phyloP scores from a whole-genome alignment of 92 coral and sea anemone species.

The Nematostella vectensis region DNA sequence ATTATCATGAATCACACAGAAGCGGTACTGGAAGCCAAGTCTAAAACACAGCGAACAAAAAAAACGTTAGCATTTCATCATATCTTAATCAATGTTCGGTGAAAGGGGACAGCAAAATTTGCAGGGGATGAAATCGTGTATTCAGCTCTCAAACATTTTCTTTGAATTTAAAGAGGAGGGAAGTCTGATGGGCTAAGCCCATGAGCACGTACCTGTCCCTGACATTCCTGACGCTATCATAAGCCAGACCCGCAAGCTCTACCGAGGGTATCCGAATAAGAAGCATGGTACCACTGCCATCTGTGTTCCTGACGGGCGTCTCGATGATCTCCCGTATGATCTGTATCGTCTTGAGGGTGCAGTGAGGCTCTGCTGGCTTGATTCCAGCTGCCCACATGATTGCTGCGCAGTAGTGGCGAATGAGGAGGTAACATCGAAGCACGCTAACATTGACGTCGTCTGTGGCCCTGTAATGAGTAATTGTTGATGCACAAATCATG shows the following conservation, averaged over 20 bases:
- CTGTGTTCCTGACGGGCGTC: slow-evolving; percentile 80
- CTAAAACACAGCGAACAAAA: slow-evolving; percentile 13
- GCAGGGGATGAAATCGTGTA: too few species aligned
- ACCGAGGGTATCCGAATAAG: slow-evolving; percentile 80
- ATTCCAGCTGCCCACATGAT: slow-evolving; percentile 99
- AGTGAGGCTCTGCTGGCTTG: slow-evolving; percentile 97
- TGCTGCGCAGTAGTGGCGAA: slow-evolving; percentile 94
- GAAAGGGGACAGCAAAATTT: too few species aligned
- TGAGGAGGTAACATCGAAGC: slow-evolving; percentile 80
- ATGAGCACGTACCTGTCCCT: slow-evolving; percentile 94
- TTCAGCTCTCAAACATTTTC: too few species aligned
- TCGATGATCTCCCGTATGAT: slow-evolving; percentile 93
- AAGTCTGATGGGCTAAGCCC: too few species aligned
- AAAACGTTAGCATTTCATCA: background rate
- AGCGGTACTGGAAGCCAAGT: slow-evolving; percentile 94
- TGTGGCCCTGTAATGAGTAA: slow-evolving; percentile 45
- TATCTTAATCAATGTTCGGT: too few species aligned
- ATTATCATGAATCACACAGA: slow-evolving; percentile 80
- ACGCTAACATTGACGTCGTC: slow-evolving; percentile 84
- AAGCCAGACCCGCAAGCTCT: slow-evolving; percentile 79
- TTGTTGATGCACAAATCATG: too few species aligned
- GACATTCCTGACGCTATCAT: slow-evolving; percentile 78
- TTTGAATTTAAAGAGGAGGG: too few species aligned
- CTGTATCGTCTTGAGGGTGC: slow-evolving; percentile 94
- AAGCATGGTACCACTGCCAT: slow-evolving; percentile 94